Base-by-base conservation (phyloP, 2,113 vertebrate genomes). In the Lycaon pictus region DNA sequence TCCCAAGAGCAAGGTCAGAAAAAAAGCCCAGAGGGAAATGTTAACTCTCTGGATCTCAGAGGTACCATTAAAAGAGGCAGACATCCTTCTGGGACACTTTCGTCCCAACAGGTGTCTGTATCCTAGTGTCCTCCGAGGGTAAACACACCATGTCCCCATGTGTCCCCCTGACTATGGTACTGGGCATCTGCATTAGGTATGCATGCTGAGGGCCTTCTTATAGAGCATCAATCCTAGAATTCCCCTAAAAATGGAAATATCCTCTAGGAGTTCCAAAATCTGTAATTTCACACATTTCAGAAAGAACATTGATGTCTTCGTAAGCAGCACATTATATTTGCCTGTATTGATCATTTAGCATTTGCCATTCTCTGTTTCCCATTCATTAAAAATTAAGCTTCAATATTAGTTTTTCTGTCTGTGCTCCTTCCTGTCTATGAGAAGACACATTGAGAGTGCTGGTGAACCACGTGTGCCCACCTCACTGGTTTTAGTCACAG, bases 361-460 rank as follows among this genome's bases (percentile, higher is more conserved):
- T 96, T 95, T 91, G 90, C 76, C 96, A 23, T 84, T 94, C 32
- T 97, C 95, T 97, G 35, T 97, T 98, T 97, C 93, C 65, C 43
- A 22, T 89, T 27, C 95, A 72, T 51, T 97, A 37, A 69, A 86
- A 95, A 92, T 88, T 13, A 82, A 29, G 72, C 85, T 92, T 96
- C 85, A 11, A 9, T 91, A 25, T 88, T 63, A 67, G 81, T 96
- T 83, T 98, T n/a, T 83, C 72, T 95, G 79, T 43, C 84, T 77
- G 90, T 89, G 79, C 88, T 88, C 43, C 23, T 20, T 27, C 32
- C 4, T 97, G 56, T 86, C 81, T 62, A 71, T 92, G 92, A 93
- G n/a, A 93, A 90, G 67, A 96, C 23, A 77, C 43, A 74, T 69
- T 96, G 96, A 96, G 98, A 62, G 15, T 97, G 93, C 95, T 97